Conservation (phyloP, 1,140 invertebrate species). For the Brachionus calyciflorus region DNA sequence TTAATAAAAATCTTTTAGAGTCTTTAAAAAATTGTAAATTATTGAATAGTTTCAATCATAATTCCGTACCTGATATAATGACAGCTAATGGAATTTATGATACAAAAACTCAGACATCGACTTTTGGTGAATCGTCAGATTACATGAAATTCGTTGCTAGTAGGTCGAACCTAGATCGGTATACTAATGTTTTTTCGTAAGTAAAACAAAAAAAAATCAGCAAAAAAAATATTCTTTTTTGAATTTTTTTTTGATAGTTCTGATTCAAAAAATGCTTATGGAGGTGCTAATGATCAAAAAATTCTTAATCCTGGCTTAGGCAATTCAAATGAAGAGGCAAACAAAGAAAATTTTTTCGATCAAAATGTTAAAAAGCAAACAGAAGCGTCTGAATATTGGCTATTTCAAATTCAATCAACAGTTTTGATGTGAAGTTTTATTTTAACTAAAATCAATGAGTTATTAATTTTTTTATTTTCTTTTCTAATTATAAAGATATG, state of each 20-base stretch:
- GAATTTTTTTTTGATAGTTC: background rate
- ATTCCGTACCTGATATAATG: constrained; percentile 45
- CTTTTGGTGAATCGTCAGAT: constrained; percentile 34
- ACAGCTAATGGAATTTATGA: constrained; percentile 43
- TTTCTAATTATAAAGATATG: constrained; percentile 1
- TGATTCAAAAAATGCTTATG: constrained; percentile 41
- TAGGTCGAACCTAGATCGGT: constrained; percentile 24
- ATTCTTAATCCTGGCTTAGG: background rate
- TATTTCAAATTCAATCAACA: constrained; percentile 43
- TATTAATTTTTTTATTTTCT: too few species aligned
- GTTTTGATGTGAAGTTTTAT: constrained; percentile 20
- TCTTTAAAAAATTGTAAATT: background rate
- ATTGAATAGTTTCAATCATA: background rate
- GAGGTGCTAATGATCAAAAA: constrained; percentile 29
- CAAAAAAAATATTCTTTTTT: background rate
- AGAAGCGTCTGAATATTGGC: constrained; percentile 4
- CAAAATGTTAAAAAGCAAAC: constrained; percentile 17
- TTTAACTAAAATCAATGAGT: too few species aligned
- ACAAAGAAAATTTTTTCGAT: background rate
- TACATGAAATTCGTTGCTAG: constrained; percentile 44
- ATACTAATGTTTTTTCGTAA: constrained; percentile 41
- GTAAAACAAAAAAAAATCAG: too few species aligned
- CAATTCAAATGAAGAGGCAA: background rate
- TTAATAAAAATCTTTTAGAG: background rate
- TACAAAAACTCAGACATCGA: constrained; percentile 40